Conservation (phyloP, 1,140 invertebrate genomes). For the Meloidogyne exigua region DNA sequence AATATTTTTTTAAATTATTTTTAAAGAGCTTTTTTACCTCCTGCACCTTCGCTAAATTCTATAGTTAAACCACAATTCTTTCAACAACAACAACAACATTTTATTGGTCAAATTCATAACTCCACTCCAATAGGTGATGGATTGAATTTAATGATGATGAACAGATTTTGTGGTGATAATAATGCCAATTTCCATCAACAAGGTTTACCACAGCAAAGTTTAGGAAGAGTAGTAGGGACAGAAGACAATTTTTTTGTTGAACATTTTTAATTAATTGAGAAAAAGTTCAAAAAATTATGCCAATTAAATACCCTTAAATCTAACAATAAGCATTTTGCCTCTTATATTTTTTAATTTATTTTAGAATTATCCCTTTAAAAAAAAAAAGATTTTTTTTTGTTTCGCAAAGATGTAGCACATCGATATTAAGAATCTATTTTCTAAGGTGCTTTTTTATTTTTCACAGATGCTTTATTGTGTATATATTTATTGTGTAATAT, state of each 20-base stretch:
- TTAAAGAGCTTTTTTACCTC: constrained; percentile 27
- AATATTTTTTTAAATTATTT: not conserved
- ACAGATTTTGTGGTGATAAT: not conserved
- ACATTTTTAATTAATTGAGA: constrained; percentile 28
- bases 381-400: no score
- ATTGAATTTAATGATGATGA: not conserved
- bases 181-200: not conserved
- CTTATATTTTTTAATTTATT: no score
- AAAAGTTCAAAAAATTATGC: no score
- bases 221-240: not conserved
- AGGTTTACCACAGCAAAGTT: not conserved
- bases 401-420: not conserved
- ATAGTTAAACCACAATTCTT: not conserved
- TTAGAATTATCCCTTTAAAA: no score
- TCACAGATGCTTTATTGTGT: not conserved
- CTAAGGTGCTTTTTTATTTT: no score
- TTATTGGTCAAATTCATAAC: not conserved
- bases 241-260: constrained; percentile 25
- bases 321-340: no score
- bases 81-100: constrained; percentile 2
- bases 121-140: constrained; percentile 11
- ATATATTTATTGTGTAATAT: not conserved
- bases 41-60: constrained; percentile 28
- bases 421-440: no score
- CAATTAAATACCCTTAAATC: no score